phyloP scores from a whole-genome alignment of 2,113 vertebrate genomes.

The Sylvilagus bachmani region DNA sequence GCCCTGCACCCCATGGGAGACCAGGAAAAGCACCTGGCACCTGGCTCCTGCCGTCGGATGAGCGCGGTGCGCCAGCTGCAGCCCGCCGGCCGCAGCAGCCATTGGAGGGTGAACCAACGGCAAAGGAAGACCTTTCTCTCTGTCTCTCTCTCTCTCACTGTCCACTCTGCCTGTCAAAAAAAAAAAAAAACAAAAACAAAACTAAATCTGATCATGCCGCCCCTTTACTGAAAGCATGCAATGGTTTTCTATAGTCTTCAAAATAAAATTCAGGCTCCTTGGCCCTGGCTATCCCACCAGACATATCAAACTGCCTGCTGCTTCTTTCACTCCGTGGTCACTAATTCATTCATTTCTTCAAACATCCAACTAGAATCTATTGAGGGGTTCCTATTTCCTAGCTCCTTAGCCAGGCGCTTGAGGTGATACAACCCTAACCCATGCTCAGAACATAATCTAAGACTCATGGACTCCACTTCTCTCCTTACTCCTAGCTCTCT shows the following conservation, averaged over 20 bases:
- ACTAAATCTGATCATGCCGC: neutral
- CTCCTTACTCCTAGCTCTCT: neutral
- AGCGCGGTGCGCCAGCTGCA: too few species aligned
- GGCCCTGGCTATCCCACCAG: neutral
- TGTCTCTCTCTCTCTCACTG: too few species aligned
- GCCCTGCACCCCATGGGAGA: too few species aligned
- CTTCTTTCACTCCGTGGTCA: neutral
- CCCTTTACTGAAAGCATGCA: neutral
- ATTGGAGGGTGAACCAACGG: too few species aligned
- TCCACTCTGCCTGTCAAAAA: too few species aligned
- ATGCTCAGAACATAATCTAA: neutral
- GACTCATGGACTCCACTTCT: neutral
- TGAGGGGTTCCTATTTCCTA: neutral
- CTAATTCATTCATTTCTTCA: constrained; percentile 15
- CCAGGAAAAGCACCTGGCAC: too few species aligned
- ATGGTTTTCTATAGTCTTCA: neutral
- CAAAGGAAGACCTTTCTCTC: too few species aligned
- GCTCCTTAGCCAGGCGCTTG: neutral
- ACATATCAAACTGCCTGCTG: neutral
- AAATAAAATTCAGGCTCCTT: neutral
- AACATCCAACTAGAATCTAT: neutral
- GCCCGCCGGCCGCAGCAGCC: too few species aligned
- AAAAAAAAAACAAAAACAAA: too few species aligned
- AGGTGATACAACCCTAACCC: neutral
- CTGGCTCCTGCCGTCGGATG: too few species aligned